phyloP scores from a whole-genome alignment of 2,113 vertebrate genomes.

The Cathartes aura region DNA sequence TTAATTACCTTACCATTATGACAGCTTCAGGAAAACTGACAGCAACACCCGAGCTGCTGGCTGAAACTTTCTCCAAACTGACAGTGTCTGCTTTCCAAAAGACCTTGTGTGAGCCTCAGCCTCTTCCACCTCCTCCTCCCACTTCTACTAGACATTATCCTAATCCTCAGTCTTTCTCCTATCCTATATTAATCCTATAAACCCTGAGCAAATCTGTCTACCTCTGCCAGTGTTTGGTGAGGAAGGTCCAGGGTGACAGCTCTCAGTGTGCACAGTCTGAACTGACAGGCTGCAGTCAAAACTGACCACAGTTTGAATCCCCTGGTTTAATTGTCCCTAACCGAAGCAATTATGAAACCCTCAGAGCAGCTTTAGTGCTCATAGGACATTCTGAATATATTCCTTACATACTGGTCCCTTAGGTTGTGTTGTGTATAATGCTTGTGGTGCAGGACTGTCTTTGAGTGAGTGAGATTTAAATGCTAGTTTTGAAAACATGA shows the following conservation, averaged over 20 bases:
- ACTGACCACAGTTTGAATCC: neutral
- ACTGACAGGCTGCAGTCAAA: neutral
- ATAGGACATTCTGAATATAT: neutral
- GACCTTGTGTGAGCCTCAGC: neutral
- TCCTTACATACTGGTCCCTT: neutral
- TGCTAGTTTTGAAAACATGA: neutral
- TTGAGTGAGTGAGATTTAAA: neutral
- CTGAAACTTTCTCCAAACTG: neutral
- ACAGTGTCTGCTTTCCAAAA: neutral
- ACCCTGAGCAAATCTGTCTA: conserved; percentile 15
- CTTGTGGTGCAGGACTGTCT: neutral
- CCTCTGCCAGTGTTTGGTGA: neutral
- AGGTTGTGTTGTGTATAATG: neutral
- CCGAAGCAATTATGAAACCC: neutral
- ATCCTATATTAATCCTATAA: conserved; percentile 31
- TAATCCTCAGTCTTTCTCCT: neutral
- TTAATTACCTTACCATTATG: neutral
- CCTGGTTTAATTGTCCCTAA: neutral
- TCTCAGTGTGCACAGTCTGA: neutral
- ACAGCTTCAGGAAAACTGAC: neutral
- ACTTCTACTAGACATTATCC: neutral
- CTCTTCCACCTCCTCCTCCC: neutral
- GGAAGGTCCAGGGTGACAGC: neutral
- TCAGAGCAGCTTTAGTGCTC: neutral
- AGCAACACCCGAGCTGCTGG: neutral